phyloP scores from a whole-genome alignment of 2,113 vertebrate genomes.

The Dryoscopus gambensis region DNA sequence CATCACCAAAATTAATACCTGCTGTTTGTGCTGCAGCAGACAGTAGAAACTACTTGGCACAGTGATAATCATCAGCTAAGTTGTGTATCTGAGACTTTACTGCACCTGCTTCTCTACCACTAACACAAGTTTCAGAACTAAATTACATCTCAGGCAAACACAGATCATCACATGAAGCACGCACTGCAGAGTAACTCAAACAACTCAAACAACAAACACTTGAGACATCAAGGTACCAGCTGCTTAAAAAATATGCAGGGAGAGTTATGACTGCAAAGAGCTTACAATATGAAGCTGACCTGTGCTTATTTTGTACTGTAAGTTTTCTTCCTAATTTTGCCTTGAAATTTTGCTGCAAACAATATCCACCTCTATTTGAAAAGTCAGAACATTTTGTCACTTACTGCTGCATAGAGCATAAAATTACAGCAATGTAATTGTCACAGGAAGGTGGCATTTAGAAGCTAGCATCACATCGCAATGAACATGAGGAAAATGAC shows the following conservation, averaged over 20 bases:
- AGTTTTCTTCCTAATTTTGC: background rate
- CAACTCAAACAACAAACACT: background rate
- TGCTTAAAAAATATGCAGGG: background rate
- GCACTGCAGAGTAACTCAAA: background rate
- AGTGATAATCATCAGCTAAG: background rate
- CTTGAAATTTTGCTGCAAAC: background rate
- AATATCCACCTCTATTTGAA: background rate
- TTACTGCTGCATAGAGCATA: background rate
- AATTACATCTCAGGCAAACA: background rate
- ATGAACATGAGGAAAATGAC: background rate
- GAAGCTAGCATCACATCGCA: background rate
- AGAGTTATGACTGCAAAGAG: background rate
- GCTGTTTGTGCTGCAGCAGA: background rate
- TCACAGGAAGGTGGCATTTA: background rate
- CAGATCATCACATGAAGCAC: background rate
- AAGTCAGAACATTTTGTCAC: background rate
- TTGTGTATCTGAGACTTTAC: background rate
- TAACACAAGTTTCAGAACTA: background rate
- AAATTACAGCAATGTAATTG: background rate
- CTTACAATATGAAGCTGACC: background rate
- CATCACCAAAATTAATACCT: slow-evolving; percentile 15
- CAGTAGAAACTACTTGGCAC: background rate
- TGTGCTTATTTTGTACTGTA: background rate
- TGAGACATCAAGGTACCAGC: background rate
- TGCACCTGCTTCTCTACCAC: background rate